Evolutionary conservation across 2,888 invertebrate species (phyloP).

Genomic region (Ophion slaviceki): DNA sequence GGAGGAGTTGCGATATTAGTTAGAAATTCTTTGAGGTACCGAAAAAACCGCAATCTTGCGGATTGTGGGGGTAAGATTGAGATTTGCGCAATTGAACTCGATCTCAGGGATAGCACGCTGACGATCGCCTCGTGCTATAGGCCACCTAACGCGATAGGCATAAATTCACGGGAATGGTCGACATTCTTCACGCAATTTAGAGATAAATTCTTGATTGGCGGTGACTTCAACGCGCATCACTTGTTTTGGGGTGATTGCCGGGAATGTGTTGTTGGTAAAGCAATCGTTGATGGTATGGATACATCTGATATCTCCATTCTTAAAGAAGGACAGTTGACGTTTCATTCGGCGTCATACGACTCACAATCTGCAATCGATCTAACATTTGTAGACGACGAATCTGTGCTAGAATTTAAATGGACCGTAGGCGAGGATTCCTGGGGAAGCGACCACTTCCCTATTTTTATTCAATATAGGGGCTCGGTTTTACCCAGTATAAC

Average conservation of each 20-base stretch:
- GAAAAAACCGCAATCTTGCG: background rate
- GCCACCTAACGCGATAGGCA: background rate
- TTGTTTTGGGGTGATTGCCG: constrained; percentile 34
- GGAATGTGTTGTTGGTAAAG: constrained; percentile 15
- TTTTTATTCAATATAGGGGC: constrained; percentile 29
- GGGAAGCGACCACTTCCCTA: constrained; percentile 50
- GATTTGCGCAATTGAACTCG: constrained; percentile 46
- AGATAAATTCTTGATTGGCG: constrained; percentile 42
- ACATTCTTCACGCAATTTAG: constrained; percentile 50
- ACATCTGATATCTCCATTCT: constrained; percentile 16
- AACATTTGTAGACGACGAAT: constrained; percentile 25
- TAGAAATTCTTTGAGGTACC: constrained; percentile 34
- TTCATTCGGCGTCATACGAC: constrained; percentile 15
- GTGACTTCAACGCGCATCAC: constrained; percentile 54
- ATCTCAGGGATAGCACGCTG: constrained; percentile 32
- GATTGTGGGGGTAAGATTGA: constrained; percentile 51
- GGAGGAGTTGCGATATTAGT: constrained; percentile 51
- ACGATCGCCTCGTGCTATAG: constrained; percentile 44
- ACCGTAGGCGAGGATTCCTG: constrained; percentile 12
- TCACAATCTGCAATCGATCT: constrained; percentile 47
- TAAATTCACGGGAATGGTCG: constrained; percentile 32
- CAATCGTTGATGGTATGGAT: constrained; percentile 25
- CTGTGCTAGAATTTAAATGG: constrained; percentile 29
- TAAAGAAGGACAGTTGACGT: constrained; percentile 36
- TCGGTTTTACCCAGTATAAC: too few relatives aligned